Percentiles rank a stretch among this genome's conserved stretches.
Conservation (phyloP, 2,888 invertebrate species). For the Monoplex corrugatus region DNA sequence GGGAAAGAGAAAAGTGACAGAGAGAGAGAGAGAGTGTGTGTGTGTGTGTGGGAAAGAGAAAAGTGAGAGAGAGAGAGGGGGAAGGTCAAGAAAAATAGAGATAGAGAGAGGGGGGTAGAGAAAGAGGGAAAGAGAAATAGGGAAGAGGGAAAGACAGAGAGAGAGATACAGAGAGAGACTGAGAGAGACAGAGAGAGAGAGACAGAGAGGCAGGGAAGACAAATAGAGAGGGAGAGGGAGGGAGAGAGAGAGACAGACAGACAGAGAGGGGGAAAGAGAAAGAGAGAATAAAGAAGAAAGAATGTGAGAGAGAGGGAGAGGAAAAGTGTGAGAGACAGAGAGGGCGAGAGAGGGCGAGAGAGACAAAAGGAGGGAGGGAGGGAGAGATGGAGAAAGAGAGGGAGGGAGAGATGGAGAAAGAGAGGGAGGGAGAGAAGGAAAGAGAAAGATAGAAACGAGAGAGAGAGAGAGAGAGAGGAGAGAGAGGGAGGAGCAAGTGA, state of each 20-base stretch:
- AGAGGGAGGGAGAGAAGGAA: background rate
- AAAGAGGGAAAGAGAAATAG: background rate
- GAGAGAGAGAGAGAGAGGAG: too few species aligned
- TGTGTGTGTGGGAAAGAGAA: background rate
- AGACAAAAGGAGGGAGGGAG: conserved; percentile 9
- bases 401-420: background rate
- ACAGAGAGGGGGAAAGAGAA: background rate
- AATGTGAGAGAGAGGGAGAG: background rate
- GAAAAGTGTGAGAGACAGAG: background rate
- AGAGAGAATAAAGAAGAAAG: background rate
- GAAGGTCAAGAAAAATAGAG: background rate
- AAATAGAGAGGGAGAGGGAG: conserved; percentile 18
- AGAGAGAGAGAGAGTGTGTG: background rate
- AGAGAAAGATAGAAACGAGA: too few species aligned
- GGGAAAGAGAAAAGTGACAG: too few species aligned
- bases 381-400: conserved; percentile 30
- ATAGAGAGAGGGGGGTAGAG: conserved; percentile 12
- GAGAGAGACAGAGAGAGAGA: conserved; percentile 3
- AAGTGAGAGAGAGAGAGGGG: background rate
- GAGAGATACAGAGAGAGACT: conserved; percentile 5
- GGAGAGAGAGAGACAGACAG: background rate
- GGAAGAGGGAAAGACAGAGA: background rate
- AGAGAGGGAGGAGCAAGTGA: too few species aligned
- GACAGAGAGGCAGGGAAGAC: background rate
- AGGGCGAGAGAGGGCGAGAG: conserved; percentile 14